phyloP scores from a whole-genome alignment of 1,140 invertebrate species.

The Drosophila persimilis region DNA sequence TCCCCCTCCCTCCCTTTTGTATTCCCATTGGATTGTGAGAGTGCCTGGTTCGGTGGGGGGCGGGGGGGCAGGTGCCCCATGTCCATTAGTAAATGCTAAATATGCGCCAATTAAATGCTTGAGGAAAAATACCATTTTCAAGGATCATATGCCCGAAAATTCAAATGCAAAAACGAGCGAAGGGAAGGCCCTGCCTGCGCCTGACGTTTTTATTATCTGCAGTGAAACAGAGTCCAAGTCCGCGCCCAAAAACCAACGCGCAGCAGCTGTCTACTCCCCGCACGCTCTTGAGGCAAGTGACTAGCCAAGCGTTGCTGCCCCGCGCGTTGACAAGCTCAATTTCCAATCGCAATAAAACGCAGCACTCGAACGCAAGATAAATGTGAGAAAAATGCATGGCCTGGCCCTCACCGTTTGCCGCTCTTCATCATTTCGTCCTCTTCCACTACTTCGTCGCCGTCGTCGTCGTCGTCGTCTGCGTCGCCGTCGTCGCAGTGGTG shows the following conservation, averaged over 20 bases:
- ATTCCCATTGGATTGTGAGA: conserved; percentile 34
- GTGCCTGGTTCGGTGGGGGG: conserved; percentile 21
- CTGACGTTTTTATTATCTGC: conserved; percentile 79
- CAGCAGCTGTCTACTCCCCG: conserved; percentile 45
- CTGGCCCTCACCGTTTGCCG: not conserved
- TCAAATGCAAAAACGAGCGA: conserved; percentile 62
- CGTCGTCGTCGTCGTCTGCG: too few relatives aligned
- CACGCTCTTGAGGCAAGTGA: conserved; percentile 26
- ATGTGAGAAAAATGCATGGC: conserved; percentile 78
- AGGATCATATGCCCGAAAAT: conserved; percentile 65
- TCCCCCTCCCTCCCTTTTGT: conserved; percentile 1
- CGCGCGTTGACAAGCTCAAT: conserved; percentile 79
- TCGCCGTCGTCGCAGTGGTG: conserved; percentile 1
- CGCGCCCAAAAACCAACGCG: conserved; percentile 54
- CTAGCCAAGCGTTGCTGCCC: conserved; percentile 65
- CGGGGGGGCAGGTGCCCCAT: conserved; percentile 62
- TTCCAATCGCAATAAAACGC: conserved; percentile 81
- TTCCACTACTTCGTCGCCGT: conserved; percentile 36
- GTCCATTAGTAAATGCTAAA: conserved; percentile 81
- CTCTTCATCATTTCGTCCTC: conserved; percentile 19
- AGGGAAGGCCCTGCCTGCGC: conserved; percentile 40
- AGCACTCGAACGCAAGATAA: conserved; percentile 77
- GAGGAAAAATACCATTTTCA: conserved; percentile 63
- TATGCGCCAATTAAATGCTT: conserved; percentile 76
- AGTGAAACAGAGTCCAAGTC: conserved; percentile 1